A percentile compares a stretch with the other conserved stretches of the same genome.
phyloP scores from a whole-genome alignment of 1,140 invertebrate species.

The Anastatus disparis region DNA sequence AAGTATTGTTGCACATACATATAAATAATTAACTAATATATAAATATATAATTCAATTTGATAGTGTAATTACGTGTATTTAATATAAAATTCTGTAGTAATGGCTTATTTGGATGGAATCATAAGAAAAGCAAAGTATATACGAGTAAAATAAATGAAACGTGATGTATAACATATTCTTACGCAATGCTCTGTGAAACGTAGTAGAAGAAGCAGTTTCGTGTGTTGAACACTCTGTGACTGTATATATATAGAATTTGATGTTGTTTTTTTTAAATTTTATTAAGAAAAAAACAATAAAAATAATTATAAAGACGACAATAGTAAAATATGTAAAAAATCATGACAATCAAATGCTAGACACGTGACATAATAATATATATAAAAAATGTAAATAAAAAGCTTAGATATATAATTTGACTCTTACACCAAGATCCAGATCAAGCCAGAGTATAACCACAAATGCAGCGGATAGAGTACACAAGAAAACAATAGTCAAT shows the following conservation, averaged over 20 bases:
- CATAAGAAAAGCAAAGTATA: not conserved
- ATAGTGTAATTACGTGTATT: not conserved
- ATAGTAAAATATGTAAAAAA: conserved; percentile 16
- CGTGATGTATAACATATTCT: conserved; percentile 14
- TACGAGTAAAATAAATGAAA: conserved; percentile 25
- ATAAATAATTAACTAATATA: not conserved
- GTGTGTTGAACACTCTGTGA: conserved; percentile 17
- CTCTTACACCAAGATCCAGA: conserved; percentile 69
- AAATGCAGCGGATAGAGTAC: conserved; percentile 67
- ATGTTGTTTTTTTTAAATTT: not conserved
- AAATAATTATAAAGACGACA: conserved; percentile 20
- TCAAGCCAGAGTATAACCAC: conserved; percentile 68
- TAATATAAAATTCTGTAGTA: not conserved
- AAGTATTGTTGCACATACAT: not conserved
- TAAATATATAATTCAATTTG: not conserved
- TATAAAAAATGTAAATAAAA: conserved; percentile 57
- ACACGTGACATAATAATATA: conserved; percentile 55
- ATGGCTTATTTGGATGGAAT: conserved; percentile 4
- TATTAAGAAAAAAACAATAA: too few relatives aligned
- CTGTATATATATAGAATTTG: not conserved
- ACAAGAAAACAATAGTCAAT: conserved; percentile 67
- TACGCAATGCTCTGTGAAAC: conserved; percentile 30
- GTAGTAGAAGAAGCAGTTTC: conserved; percentile 26
- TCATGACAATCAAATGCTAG: conserved; percentile 51
- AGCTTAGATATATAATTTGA: conserved; percentile 66